Evolutionary conservation across 2,888 invertebrate species (phyloP).

Genomic region (Erebia ligea): DNA sequence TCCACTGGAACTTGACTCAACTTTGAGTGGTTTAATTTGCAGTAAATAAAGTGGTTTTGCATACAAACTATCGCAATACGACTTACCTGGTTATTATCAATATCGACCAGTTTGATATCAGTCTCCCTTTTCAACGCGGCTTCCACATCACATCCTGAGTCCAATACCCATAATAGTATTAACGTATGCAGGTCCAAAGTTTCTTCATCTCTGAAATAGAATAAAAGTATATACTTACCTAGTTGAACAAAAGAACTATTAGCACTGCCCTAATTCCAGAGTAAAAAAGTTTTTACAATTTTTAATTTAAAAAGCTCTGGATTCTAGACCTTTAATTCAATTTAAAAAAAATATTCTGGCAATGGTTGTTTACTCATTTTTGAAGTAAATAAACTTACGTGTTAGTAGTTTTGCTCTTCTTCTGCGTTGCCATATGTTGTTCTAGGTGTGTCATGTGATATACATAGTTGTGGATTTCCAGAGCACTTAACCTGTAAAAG

Average conservation of each 20-base stretch:
- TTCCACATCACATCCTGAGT: conserved; percentile 86
- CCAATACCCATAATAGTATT: conserved; percentile 89
- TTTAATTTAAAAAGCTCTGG: too few species aligned
- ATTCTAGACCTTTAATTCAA: too few species aligned
- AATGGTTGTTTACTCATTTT: background rate
- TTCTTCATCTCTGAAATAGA: conserved; percentile 39
- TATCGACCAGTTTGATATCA: conserved; percentile 51
- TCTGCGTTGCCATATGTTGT: conserved; percentile 82
- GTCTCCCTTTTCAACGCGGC: conserved; percentile 74
- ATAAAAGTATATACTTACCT: background rate
- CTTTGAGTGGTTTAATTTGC: background rate
- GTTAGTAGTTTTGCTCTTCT: conserved; percentile 59
- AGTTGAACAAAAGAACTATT: background rate
- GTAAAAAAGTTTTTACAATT: too few species aligned
- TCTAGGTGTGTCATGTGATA: conserved; percentile 87
- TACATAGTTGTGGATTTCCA: conserved; percentile 89
- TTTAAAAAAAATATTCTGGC: background rate
- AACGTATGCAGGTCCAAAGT: conserved; percentile 86
- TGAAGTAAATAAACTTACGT: conserved; percentile 48
- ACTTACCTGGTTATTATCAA: conserved; percentile 44
- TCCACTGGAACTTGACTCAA: too few species aligned
- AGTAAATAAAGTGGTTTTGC: too few species aligned
- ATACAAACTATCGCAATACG: background rate
- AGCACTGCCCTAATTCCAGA: background rate
- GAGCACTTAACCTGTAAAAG: conserved; percentile 83